Percentiles rank a stretch among this genome's conserved stretches.
phyloP scores from a whole-genome alignment of 2,888 invertebrate genomes.

The Pandemis cinnamomeana region DNA sequence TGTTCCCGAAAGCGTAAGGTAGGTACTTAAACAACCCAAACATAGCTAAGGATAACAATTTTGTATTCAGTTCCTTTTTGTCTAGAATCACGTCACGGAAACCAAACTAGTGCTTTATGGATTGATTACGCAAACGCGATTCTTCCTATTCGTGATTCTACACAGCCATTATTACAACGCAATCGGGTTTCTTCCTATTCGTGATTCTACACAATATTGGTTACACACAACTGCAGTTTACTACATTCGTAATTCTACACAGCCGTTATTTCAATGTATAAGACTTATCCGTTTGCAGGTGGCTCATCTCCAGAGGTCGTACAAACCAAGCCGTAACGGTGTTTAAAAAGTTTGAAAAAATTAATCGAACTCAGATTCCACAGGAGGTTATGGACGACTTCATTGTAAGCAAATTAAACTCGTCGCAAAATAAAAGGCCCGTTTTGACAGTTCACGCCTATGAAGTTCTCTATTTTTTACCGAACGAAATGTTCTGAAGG shows the following conservation, averaged over 20 bases:
- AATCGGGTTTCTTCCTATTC: too few relatives aligned
- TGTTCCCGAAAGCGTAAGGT: slow-evolving; percentile 81
- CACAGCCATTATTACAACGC: too few relatives aligned
- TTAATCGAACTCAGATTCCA: slow-evolving; percentile 76
- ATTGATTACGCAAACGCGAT: too few relatives aligned
- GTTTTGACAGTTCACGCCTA: too few relatives aligned
- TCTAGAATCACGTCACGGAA: neutral
- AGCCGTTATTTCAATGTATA: neutral
- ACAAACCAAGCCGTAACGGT: slow-evolving; percentile 73
- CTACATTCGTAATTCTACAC: too few relatives aligned
- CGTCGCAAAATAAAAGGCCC: too few relatives aligned
- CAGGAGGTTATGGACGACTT: slow-evolving; percentile 78
- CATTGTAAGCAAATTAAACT: slow-evolving; percentile 68
- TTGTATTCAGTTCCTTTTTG: neutral
- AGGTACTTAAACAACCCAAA: neutral
- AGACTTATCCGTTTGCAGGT: slow-evolving; percentile 55
- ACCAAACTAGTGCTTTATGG: neutral
- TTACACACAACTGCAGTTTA: too few relatives aligned
- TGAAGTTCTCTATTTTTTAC: too few relatives aligned
- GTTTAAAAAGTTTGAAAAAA: slow-evolving; percentile 69
- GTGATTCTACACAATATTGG: too few relatives aligned
- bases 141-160: too few relatives aligned
- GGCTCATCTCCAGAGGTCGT: slow-evolving; percentile 72
- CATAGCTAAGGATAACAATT: neutral
- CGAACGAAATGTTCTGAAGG: too few relatives aligned